phyloP scores from a whole-genome alignment of 64 coral and sea anemone genomes.

The Dendronephthya gigantea region DNA sequence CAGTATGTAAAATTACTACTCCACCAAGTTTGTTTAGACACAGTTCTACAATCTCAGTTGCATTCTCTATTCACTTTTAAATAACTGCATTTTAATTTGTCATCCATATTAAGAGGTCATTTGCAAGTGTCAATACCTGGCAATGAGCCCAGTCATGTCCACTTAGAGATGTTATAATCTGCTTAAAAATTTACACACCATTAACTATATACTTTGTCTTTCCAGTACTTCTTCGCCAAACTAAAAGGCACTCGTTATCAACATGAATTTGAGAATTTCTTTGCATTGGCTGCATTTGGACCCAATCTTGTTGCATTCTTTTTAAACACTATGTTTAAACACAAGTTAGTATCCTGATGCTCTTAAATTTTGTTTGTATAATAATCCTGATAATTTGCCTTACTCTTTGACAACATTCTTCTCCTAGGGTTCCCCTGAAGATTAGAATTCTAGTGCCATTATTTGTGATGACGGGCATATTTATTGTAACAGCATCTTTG shows the following conservation, averaged over 20 bases:
- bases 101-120: no score
- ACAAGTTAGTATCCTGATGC: conserved; percentile 65
- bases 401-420: background rate
- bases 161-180: no score
- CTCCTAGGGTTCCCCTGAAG: conserved; percentile 58
- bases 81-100: no score
- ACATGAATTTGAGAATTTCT: conserved; percentile 92
- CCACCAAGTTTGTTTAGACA: no score
- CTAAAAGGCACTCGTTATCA: conserved; percentile 14
- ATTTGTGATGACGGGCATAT: conserved; percentile 58
- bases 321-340: conserved; percentile 85
- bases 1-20: no score
- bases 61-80: no score
- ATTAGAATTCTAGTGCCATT: conserved; percentile 63
- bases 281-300: conserved; percentile 77
- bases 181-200: no score
- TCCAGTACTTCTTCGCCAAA: conserved; percentile 73
- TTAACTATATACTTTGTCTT: conserved; percentile 15
- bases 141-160: no score
- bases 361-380: no score
- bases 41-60: no score
- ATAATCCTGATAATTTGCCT: no score
- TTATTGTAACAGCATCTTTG: conserved; percentile 71
- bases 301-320: conserved; percentile 92
- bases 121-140: no score